Conservation (phyloP, 2,113 vertebrate genomes). For the Accipiter cooperii region DNA sequence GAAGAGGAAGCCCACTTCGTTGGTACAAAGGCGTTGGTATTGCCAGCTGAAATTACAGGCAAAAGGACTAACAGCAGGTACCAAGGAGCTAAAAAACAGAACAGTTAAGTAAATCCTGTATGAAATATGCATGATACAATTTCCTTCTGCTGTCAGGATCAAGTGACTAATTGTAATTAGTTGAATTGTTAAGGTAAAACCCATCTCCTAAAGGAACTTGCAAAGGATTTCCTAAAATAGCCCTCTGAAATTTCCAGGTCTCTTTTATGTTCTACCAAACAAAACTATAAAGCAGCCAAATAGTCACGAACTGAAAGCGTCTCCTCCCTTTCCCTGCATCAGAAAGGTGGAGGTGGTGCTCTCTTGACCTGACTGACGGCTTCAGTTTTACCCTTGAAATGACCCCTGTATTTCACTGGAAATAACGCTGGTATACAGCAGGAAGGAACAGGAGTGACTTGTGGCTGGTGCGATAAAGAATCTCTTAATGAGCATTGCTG, state of each 20-base stretch:
- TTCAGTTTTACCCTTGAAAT: background rate
- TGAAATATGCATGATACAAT: background rate
- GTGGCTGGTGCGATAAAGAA: background rate
- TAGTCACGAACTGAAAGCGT: background rate
- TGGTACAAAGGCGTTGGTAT: background rate
- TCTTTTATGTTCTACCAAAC: background rate
- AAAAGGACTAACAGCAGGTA: background rate
- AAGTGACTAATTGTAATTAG: background rate
- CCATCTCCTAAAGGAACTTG: background rate
- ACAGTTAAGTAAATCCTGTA: slow-evolving; percentile 5
- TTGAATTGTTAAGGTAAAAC: slow-evolving; percentile 11
- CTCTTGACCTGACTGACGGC: background rate
- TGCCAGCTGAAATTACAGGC: background rate
- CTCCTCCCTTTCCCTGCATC: background rate
- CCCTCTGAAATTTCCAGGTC: background rate
- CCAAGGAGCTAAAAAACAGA: background rate
- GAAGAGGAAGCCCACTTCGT: slow-evolving; percentile 3
- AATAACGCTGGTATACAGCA: background rate
- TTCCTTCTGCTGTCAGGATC: slow-evolving; percentile 12
- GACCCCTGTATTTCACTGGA: background rate
- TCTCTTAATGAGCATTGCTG: background rate
- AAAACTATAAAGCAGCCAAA: background rate
- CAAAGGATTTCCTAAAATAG: slow-evolving; percentile 22
- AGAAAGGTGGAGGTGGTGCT: background rate
- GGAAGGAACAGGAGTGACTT: slow-evolving; percentile 8